Evolutionary conservation across 2,113 vertebrate species (phyloP).

Genomic region (Archilochus colubris): DNA sequence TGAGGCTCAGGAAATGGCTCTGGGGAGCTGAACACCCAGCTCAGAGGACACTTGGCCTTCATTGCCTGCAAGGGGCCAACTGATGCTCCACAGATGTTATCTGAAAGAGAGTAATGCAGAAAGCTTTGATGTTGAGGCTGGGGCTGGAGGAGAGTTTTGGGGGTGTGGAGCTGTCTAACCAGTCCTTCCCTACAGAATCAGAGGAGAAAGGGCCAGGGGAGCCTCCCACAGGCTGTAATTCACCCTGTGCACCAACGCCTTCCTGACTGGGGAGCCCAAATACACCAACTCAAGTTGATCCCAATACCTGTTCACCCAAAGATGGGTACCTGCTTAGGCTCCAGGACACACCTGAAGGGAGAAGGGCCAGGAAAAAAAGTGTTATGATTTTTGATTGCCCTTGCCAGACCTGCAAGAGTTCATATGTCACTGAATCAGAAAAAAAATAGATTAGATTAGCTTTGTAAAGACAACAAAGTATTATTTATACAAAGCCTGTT

Average conservation of each 20-base stretch:
- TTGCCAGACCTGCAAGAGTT: neutral
- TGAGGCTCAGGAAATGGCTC: neutral
- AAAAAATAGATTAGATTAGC: neutral
- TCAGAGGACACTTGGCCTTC: neutral
- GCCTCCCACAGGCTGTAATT: neutral
- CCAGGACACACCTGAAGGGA: neutral
- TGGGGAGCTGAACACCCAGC: neutral
- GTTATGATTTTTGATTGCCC: neutral
- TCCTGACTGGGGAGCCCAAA: neutral
- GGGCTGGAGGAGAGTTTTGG: neutral
- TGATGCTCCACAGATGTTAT: neutral
- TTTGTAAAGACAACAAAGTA: neutral
- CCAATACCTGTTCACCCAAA: neutral
- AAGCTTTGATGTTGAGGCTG: neutral
- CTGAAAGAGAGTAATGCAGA: neutral
- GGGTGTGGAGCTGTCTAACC: neutral
- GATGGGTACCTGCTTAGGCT: neutral
- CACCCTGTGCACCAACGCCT: neutral
- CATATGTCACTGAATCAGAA: neutral
- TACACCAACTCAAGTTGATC: neutral
- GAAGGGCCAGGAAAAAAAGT: neutral
- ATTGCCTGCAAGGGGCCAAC: neutral
- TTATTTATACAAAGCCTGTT: neutral
- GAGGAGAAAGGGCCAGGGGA: neutral
- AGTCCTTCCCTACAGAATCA: fast-evolving